phyloP scores from a whole-genome alignment of 2,888 invertebrate genomes.

The Notodonta ziczac region DNA sequence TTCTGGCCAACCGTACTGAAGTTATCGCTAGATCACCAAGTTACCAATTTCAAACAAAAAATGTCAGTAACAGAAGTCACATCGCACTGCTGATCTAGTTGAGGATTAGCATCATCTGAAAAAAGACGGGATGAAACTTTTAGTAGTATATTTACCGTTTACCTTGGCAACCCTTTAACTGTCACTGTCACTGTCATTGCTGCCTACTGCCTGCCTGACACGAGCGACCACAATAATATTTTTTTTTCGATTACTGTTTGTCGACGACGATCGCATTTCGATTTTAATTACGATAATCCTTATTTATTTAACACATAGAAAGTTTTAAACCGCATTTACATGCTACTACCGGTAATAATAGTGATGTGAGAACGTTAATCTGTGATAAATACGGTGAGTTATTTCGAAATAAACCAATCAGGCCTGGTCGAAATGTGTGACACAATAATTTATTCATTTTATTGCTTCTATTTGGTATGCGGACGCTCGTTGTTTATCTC shows the following conservation, averaged over 20 bases:
- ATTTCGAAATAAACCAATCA: slow-evolving; percentile 9
- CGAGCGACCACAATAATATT: not conserved
- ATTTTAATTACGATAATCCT: slow-evolving; percentile 15
- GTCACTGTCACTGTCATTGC: slow-evolving; percentile 7
- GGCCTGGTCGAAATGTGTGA: slow-evolving; percentile 13
- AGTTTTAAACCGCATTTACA: slow-evolving; percentile 12
- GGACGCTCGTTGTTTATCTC: slow-evolving; percentile 34
- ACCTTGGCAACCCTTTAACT: slow-evolving; percentile 17
- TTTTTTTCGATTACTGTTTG: slow-evolving; percentile 33
- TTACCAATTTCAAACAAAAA: too few species aligned
- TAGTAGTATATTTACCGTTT: not conserved
- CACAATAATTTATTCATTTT: slow-evolving; percentile 27
- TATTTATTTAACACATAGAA: slow-evolving; percentile 11
- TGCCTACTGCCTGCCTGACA: too few species aligned
- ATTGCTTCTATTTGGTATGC: slow-evolving; percentile 26
- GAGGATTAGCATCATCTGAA: too few species aligned
- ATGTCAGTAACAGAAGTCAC: too few species aligned
- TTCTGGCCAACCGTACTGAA: too few species aligned
- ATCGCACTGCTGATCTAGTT: too few species aligned
- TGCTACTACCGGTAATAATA: slow-evolving; percentile 9
- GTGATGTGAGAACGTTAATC: slow-evolving; percentile 30
- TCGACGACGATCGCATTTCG: slow-evolving; percentile 14
- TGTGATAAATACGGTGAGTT: slow-evolving; percentile 20
- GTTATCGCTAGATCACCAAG: too few species aligned
- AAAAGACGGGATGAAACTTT: too few species aligned